Conservation (phyloP, 2,113 vertebrate genomes). For the Tringa solitaria region DNA sequence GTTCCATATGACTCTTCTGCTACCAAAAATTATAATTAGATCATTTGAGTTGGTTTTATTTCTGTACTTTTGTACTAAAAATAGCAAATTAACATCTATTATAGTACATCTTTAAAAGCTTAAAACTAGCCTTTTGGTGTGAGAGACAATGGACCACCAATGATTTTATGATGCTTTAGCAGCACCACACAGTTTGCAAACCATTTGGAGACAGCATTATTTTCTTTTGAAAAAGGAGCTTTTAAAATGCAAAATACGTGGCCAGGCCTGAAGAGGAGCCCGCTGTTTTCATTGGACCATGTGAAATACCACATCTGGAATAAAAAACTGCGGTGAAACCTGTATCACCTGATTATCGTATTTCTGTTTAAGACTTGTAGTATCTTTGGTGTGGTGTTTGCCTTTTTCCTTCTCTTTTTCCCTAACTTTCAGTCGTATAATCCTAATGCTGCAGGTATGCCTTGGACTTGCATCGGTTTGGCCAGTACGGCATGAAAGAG, state of each 20-base stretch:
- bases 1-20: neutral
- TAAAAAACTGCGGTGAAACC: rapidly evolving
- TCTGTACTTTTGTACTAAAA: conserved; percentile 23
- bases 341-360: neutral
- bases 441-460: neutral
- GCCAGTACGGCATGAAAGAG: neutral
- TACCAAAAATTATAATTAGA: neutral
- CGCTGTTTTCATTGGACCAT: neutral
- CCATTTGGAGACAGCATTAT: neutral
- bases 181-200: neutral
- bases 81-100: neutral
- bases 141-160: neutral
- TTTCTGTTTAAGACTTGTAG: neutral
- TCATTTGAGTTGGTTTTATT: conserved; percentile 21
- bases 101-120: neutral
- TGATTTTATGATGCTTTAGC: neutral
- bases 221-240: conserved; percentile 1
- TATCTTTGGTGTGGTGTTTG: neutral
- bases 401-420: neutral
- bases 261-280: neutral
- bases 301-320: neutral
- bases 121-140: neutral
- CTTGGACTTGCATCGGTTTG: neutral
- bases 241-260: neutral
- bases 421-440: neutral